Conservation (phyloP, 2,113 vertebrate species). For the Monopterus albus region DNA sequence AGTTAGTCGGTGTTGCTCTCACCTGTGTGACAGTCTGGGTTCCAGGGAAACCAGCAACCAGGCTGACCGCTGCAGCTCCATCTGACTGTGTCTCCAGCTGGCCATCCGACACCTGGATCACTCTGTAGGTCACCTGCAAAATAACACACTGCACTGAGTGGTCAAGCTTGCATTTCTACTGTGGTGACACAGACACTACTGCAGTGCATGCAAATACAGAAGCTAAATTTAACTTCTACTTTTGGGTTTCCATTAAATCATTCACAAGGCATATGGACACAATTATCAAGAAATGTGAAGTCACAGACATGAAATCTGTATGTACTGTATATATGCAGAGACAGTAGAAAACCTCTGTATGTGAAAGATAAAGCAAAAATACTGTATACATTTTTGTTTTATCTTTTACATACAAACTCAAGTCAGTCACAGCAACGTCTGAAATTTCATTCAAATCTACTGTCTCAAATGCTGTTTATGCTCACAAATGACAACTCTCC, state of each 20-base stretch:
- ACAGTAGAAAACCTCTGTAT: too few species aligned
- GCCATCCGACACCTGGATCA: conserved; percentile 93
- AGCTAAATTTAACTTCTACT: not conserved
- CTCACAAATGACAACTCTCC: not conserved
- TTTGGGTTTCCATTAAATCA: not conserved
- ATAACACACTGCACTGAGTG: not conserved
- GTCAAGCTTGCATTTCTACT: not conserved
- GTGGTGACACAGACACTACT: not conserved
- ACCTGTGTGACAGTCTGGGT: conserved; percentile 92
- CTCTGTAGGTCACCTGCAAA: conserved; percentile 91
- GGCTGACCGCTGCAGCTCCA: conserved; percentile 88
- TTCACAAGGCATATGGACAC: not conserved
- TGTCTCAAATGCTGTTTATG: not conserved
- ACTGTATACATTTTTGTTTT: too few species aligned
- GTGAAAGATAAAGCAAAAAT: too few species aligned
- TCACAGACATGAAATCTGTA: too few species aligned
- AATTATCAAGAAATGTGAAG: not conserved
- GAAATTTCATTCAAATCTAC: too few species aligned
- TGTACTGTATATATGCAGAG: too few species aligned
- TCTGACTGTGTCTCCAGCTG: conserved; percentile 92
- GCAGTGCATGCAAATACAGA: not conserved
- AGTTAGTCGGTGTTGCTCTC: not conserved
- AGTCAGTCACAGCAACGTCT: too few species aligned
- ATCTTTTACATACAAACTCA: too few species aligned
- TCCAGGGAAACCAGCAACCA: conserved; percentile 88